Percentiles rank a stretch among this genome's conserved stretches.
These are phyloP conservation scores for Holacanthella duospinosa DNA, from an alignment of 2,888 invertebrate species.

Conservation along the genomic window DNA sequence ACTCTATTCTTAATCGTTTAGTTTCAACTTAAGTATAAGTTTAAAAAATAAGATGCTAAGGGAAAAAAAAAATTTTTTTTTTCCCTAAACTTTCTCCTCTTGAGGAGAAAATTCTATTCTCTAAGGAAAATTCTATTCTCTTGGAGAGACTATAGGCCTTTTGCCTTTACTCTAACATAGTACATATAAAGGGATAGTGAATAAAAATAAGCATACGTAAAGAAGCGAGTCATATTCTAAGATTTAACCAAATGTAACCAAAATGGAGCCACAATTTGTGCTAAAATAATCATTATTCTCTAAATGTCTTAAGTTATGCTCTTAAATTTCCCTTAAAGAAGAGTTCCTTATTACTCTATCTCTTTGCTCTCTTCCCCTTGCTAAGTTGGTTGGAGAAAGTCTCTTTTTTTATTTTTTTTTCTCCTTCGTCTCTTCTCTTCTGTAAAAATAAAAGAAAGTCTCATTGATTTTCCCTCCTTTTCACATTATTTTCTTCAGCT, in stretches of 20 bases:
- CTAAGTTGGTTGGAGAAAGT: neutral
- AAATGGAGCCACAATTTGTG: slow-evolving; percentile 1
- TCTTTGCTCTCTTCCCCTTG: neutral
- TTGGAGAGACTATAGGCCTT: too few species aligned
- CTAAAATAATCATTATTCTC: slow-evolving; percentile 4
- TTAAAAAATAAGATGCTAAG: too few species aligned
- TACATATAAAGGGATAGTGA: neutral
- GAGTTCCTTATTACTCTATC: neutral
- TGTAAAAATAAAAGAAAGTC: neutral
- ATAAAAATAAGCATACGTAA: neutral
- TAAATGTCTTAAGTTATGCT: neutral
- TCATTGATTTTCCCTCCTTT: slow-evolving; percentile 4
- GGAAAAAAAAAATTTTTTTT: too few species aligned
- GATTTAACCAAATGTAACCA: neutral
- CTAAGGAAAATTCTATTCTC: too few species aligned
- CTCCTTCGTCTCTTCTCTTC: neutral
- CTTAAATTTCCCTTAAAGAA: neutral
- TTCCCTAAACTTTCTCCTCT: too few species aligned
- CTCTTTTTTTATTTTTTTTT: neutral
- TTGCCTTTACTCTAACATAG: too few species aligned
- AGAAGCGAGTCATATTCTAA: neutral
- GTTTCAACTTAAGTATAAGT: too few species aligned
- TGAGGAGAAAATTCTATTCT: too few species aligned
- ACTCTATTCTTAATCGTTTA: too few species aligned
- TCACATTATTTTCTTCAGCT: neutral